Conservation (phyloP, 2,888 invertebrate species). For the Mythimna albipuncta region DNA sequence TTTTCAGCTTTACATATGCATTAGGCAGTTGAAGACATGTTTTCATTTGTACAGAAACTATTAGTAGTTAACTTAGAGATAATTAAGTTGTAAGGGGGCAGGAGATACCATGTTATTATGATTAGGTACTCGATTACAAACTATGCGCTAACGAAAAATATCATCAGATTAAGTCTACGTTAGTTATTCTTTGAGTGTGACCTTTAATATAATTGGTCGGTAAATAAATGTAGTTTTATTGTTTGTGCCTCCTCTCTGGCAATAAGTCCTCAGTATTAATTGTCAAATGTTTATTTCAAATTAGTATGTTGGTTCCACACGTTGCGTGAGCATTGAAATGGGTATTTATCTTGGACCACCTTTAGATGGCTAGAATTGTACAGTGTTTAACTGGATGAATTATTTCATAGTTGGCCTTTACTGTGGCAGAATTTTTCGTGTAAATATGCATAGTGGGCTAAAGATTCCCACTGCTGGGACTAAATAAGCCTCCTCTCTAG, state of each 20-base stretch:
- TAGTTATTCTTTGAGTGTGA: slow-evolving; percentile 67
- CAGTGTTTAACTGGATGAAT: slow-evolving; percentile 17
- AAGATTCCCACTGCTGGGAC: too few relatives aligned
- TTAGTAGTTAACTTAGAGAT: slow-evolving; percentile 39
- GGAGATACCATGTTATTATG: slow-evolving; percentile 27
- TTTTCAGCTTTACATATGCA: slow-evolving; percentile 16
- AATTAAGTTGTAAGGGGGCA: slow-evolving; percentile 43
- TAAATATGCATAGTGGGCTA: too few relatives aligned
- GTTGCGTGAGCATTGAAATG: slow-evolving; percentile 68
- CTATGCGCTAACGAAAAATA: slow-evolving; percentile 31
- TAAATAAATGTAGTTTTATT: slow-evolving; percentile 63
- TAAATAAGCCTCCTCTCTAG: too few relatives aligned
- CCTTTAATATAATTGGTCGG: slow-evolving; percentile 69
- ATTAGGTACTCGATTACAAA: slow-evolving; percentile 34
- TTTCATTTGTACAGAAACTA: slow-evolving; percentile 17
- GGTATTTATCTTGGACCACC: slow-evolving; percentile 35
- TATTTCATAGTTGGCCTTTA: slow-evolving; percentile 44
- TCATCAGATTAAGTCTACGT: slow-evolving; percentile 58
- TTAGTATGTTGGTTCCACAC: slow-evolving; percentile 59
- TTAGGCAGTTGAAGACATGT: slow-evolving; percentile 8
- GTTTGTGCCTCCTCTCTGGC: slow-evolving; percentile 35
- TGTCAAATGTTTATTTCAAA: slow-evolving; percentile 65
- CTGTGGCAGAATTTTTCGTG: neutral
- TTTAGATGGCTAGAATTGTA: slow-evolving; percentile 24
- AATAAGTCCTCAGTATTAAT: slow-evolving; percentile 69